Base-by-base conservation (phyloP, 2,888 invertebrate species). In the Aporophyla nigra region DNA sequence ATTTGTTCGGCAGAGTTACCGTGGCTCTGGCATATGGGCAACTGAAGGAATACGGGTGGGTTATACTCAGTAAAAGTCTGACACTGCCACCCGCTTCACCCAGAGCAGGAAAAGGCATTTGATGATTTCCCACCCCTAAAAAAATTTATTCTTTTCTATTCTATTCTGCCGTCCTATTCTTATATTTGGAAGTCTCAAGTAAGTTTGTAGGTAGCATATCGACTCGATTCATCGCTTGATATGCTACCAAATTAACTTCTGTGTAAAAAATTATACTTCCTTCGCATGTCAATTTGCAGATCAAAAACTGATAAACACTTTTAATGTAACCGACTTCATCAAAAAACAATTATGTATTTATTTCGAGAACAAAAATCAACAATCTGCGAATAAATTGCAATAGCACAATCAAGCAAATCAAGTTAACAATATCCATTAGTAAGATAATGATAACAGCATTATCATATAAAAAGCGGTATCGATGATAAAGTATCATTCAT, bases 371-470 rank as follows among this genome's bases (percentile, higher is more conserved):
- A 53, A 80, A 82, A 72, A 40, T 21, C n/a, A 53, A 67, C 40
- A 49, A 67, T 61, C 58, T 66, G 54, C 61, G 66, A 82, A 82
- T 68, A 79, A 83, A 84, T 74, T 84, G 87, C 88, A 89, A 88
- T 71, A 46, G 54, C 63, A 21, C 53, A 66, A 84, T 82, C 70
- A 85, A 89, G 80, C 27, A 91, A 91, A 92, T 91, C 90, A 90
- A 90, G 88, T 91, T 89, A 88, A 82, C 82, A 82, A 78, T 79
- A 85, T 76, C 89, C 88, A 92, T 92, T 92, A 91, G 75, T 76
- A 68, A 65, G 83, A 86, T 86, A 78, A 79, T 78, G 80, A 84
- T 86, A 85, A 79, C 27, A 63, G 74, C 14, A 74, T 82, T 84
- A 87, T 87, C 87, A 69, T 79, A 83, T 88, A 75, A 86, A 85